Evolutionary conservation across 2,888 invertebrate genomes (phyloP), one percentile per base, ranked within the genome.

Genomic region (Athetis lepigone): DNA sequence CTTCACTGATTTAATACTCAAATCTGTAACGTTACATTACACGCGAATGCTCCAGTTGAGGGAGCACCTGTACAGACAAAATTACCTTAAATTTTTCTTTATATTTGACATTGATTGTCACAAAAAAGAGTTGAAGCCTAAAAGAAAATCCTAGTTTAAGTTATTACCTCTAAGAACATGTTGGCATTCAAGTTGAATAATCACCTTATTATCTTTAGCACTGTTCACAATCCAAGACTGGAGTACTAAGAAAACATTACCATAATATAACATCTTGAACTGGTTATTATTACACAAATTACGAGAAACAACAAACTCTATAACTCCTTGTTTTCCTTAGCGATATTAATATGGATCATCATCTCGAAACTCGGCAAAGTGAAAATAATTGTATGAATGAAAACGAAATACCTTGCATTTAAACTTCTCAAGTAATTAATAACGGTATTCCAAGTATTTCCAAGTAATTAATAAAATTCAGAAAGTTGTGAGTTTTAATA

Each of bases 401-500:
- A 68, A 66, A 64, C 36, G 25, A 70, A 69, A 70, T 73, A 73
- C 62, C 67, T 75, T 59, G 67, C 54, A 74, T 71, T 74, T 68
- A 66, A 77, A 75, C 64, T 79, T 62, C 29, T 25, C 29, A 69
- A 70, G 64, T 61, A 73, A 67, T 67, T 79, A 69, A 70, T 69
- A 73, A 79, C 57, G 68, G 65, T 62, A 79, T 77, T 69, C 71
- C 62, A 77, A 71, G 77, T 72, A 77, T 79, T 75, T 69, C 50
- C 60, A 82, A 83, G 80, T 79, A 80, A 84, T 85, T 82, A 84
- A 83, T 87, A 82, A 77, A 85, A 86, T 88, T 86, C 77, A 75
- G 77, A 85, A 86, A 89, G 85, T 88, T 84, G 71, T 65, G 76
- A 81, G 84, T 87, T 89, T 88, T 90, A 90, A 89, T 89, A 90